Percentiles rank a stretch among this genome's conserved stretches.
phyloP scores from a whole-genome alignment of 2,113 vertebrate genomes.

The Talpa occidentalis region DNA sequence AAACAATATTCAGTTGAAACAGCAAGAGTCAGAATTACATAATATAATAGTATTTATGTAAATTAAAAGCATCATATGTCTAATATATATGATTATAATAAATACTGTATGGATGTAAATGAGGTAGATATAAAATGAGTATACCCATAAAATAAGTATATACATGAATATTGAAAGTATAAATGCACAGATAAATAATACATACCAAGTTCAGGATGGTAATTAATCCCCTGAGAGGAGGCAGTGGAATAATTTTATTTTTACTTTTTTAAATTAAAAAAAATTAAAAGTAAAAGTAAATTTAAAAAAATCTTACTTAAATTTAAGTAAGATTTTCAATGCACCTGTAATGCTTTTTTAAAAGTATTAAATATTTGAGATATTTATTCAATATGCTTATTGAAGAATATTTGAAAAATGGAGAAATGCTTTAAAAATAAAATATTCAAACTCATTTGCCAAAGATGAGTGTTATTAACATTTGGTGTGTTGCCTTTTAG shows the following conservation, averaged over 20 bases:
- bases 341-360: background rate
- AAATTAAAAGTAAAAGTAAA: too few species aligned
- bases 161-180: background rate
- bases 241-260: background rate
- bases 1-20: background rate
- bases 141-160: background rate
- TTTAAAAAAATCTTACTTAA: too few species aligned
- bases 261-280: too few species aligned
- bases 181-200: background rate
- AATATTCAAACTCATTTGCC: background rate
- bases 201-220: background rate
- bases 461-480: background rate
- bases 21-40: background rate
- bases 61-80: background rate
- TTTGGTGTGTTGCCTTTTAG: background rate
- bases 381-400: background rate
- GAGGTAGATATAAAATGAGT: too few species aligned
- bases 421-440: conserved; percentile 12
- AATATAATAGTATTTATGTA: background rate
- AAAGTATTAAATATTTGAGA: background rate
- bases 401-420: conserved; percentile 24
- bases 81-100: background rate
- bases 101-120: too few species aligned
- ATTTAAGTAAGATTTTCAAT: background rate
- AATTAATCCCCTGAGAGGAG: background rate